Evolutionary conservation across 1,140 invertebrate species (phyloP).

Genomic region (Mylabris phalerata): DNA sequence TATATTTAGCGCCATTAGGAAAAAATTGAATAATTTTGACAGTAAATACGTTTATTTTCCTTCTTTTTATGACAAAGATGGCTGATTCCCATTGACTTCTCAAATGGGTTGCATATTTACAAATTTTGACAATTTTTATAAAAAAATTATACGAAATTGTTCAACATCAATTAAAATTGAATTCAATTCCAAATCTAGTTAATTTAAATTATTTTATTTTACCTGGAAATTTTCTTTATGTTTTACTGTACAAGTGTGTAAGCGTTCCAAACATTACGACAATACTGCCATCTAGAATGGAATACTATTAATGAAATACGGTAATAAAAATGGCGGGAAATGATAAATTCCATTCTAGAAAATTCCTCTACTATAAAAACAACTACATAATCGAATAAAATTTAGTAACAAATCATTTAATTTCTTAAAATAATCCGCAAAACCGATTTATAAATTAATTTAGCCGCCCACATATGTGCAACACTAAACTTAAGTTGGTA

Average conservation of each 20-base stretch:
- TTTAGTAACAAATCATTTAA: too few relatives aligned
- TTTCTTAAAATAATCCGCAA: too few relatives aligned
- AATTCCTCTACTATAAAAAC: too few relatives aligned
- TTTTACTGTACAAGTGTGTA: conserved; percentile 19
- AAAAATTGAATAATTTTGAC: conserved; percentile 14
- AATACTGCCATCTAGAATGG: conserved; percentile 23
- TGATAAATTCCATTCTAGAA: too few relatives aligned
- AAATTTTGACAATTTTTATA: conserved; percentile 8
- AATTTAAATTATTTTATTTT: conserved; percentile 10
- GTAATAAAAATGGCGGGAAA: too few relatives aligned
- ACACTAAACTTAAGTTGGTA: too few relatives aligned
- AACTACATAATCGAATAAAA: too few relatives aligned
- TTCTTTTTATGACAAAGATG: conserved; percentile 28
- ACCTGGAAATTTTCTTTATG: conserved; percentile 12
- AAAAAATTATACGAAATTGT: conserved; percentile 7
- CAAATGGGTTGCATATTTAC: conserved; percentile 23
- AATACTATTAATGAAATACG: too few relatives aligned
- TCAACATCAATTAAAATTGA: background rate
- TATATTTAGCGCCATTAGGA: conserved; percentile 30
- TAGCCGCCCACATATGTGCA: too few relatives aligned
- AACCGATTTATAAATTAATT: too few relatives aligned
- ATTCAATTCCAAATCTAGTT: background rate
- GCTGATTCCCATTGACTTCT: conserved; percentile 24
- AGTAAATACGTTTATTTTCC: conserved; percentile 14
- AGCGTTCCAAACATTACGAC: conserved; percentile 31